Percentiles rank a stretch among this genome's conserved stretches.
phyloP scores from a whole-genome alignment of 1,140 invertebrate genomes.

The Meloidogyne hapla region DNA sequence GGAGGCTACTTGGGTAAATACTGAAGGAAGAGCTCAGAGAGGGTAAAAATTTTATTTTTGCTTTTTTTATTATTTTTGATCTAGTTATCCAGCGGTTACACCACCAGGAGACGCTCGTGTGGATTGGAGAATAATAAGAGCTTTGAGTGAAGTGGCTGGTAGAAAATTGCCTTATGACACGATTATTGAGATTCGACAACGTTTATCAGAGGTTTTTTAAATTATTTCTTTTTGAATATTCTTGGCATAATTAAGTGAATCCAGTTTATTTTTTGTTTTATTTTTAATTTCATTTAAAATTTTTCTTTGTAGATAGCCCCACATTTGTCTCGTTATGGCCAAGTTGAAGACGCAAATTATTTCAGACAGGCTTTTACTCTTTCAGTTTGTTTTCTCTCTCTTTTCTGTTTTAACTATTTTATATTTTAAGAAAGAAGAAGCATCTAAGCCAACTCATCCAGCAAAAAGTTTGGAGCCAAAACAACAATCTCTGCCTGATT shows the following conservation, averaged over 20 bases:
- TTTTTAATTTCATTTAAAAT: neutral
- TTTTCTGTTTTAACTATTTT: constrained; percentile 9
- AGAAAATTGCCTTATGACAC: constrained; percentile 83
- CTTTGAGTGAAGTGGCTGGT: constrained; percentile 81
- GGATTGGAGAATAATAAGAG: constrained; percentile 97
- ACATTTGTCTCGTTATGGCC: constrained; percentile 79
- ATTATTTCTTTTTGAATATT: neutral
- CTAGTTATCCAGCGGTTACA: constrained; percentile 76
- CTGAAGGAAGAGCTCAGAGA: constrained; percentile 92
- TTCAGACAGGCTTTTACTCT: constrained; percentile 76
- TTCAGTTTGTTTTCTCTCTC: constrained; percentile 44
- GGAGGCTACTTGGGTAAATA: constrained; percentile 92
- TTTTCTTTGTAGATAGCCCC: constrained; percentile 72
- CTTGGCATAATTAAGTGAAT: constrained; percentile 23
- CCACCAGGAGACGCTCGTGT: constrained; percentile 88
- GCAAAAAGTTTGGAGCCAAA: constrained; percentile 65
- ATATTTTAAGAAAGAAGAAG: constrained; percentile 67
- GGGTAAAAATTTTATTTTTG: constrained; percentile 15
- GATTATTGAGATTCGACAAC: constrained; percentile 77
- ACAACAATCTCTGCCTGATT: constrained; percentile 82
- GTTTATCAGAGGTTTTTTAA: constrained; percentile 73
- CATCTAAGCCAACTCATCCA: constrained; percentile 63
- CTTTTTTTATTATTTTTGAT: neutral
- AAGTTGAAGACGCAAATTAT: constrained; percentile 80
- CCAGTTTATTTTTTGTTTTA: neutral